Percentiles rank a stretch among this genome's conserved stretches.
These are phyloP conservation scores for Tympanoctomys barrerae DNA, from an alignment of 2,797 vertebrate genomes.

Conservation along the genomic window DNA sequence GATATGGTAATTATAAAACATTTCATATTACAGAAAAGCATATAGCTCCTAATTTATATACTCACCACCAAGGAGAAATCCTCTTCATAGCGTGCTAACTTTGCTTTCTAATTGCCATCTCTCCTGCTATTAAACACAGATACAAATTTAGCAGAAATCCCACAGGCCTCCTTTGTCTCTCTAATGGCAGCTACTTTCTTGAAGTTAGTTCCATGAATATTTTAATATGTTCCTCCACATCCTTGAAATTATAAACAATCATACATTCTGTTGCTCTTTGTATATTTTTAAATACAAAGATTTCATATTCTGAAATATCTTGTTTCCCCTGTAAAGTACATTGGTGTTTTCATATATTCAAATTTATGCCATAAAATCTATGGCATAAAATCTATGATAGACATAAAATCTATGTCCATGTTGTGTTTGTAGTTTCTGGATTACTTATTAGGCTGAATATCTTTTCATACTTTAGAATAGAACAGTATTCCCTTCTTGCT, in stretches of 20 bases:
- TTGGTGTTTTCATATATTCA: conserved; percentile 6
- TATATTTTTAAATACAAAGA: conserved; percentile 55
- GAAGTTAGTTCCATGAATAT: conserved; percentile 1
- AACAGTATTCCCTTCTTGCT: conserved; percentile 12
- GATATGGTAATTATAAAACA: not conserved
- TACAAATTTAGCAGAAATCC: not conserved
- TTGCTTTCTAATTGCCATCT: not conserved
- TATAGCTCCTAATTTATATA: not conserved
- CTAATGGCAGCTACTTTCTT: not conserved
- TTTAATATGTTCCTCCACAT: conserved; percentile 20
- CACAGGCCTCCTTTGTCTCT: not conserved
- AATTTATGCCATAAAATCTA: not conserved
- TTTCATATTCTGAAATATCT: conserved; percentile 21
- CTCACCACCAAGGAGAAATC: conserved; percentile 9
- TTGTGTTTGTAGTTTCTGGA: conserved; percentile 27
- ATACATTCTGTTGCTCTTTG: not conserved
- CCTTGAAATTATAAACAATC: conserved; percentile 49
- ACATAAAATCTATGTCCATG: not conserved
- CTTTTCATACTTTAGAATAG: not conserved
- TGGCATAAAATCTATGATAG: not conserved
- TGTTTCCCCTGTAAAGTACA: conserved; percentile 37
- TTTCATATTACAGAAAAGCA: not conserved
- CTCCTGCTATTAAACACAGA: not conserved
- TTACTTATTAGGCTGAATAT: not conserved
- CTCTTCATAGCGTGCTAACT: not conserved